Percentiles rank a stretch among this genome's conserved stretches.
phyloP scores from a whole-genome alignment of 2,888 invertebrate species.

The Ptychoptera albimana region DNA sequence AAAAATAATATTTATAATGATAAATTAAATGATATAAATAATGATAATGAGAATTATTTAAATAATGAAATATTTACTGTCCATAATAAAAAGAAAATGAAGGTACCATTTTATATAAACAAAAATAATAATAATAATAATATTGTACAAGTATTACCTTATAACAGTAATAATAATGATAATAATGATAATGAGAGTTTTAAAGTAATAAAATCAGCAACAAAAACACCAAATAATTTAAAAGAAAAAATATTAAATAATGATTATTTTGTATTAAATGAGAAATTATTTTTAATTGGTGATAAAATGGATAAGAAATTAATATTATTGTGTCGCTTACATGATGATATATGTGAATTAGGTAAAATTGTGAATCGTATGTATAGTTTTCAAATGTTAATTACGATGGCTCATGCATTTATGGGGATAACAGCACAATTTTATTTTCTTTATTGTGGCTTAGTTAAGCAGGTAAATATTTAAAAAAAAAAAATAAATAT shows the following conservation, averaged over 20 bases:
- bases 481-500: too few relatives aligned
- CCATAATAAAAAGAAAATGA: too few relatives aligned
- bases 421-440: slow-evolving; percentile 29
- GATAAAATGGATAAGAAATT: slow-evolving; percentile 25
- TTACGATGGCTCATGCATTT: slow-evolving; percentile 30
- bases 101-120: too few relatives aligned
- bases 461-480: slow-evolving; percentile 22
- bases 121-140: slow-evolving; percentile 8
- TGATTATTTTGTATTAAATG: slow-evolving; percentile 1
- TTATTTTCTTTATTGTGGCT: slow-evolving; percentile 28
- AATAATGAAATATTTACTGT: too few relatives aligned
- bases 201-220: too few relatives aligned
- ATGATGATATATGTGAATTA: slow-evolving; percentile 30
- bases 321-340: slow-evolving; percentile 27
- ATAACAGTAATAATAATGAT: not conserved
- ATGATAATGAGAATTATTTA: too few relatives aligned
- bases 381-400: slow-evolving; percentile 28
- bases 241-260: not conserved
- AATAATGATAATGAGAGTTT: too few relatives aligned
- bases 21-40: too few relatives aligned
- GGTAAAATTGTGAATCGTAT: slow-evolving; percentile 26
- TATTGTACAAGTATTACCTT: slow-evolving; percentile 10
- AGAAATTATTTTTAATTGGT: slow-evolving; percentile 19
- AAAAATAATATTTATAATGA: not conserved
- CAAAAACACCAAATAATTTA: not conserved